These are phyloP conservation scores for Zosterops lateralis DNA, from an alignment of 2,113 vertebrate genomes.

Conservation along the genomic window DNA sequence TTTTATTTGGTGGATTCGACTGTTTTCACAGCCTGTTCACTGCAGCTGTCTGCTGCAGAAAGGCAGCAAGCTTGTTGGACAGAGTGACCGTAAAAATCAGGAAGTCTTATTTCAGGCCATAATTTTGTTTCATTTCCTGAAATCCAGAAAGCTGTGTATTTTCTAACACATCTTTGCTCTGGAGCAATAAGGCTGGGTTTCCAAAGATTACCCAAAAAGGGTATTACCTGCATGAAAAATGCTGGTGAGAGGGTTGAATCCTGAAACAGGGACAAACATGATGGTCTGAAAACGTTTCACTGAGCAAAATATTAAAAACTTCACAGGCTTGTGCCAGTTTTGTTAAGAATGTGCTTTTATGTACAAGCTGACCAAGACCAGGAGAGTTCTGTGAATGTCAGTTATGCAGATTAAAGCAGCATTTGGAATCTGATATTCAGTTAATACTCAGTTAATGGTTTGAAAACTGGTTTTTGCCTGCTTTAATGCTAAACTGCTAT, in stretches of 20 bases:
- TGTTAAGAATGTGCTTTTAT: not conserved
- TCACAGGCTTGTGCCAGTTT: not conserved
- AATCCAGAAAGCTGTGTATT: not conserved
- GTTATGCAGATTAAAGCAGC: not conserved
- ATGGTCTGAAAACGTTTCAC: not conserved
- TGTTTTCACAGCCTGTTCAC: conserved; percentile 40
- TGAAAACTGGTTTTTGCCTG: not conserved
- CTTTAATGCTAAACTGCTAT: not conserved
- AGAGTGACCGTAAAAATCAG: conserved; percentile 9
- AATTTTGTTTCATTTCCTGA: not conserved
- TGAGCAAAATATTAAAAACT: not conserved
- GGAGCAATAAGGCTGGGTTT: not conserved
- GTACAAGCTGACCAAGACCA: not conserved
- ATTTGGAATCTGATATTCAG: not conserved
- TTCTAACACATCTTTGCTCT: not conserved
- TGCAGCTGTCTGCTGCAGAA: conserved; percentile 34
- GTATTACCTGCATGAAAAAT: not conserved
- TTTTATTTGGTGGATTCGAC: conserved; percentile 31
- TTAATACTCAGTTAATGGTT: not conserved
- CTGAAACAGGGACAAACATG: not conserved
- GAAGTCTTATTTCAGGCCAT: not conserved
- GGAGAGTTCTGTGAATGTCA: not conserved
- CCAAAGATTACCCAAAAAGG: not conserved
- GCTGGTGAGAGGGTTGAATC: not conserved
- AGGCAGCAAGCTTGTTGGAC: conserved; percentile 8